Evolutionary conservation across 2,797 vertebrate species (phyloP), one percentile per base, ranked within the genome.

Genomic region (Rhadinocentrus ornatus): DNA sequence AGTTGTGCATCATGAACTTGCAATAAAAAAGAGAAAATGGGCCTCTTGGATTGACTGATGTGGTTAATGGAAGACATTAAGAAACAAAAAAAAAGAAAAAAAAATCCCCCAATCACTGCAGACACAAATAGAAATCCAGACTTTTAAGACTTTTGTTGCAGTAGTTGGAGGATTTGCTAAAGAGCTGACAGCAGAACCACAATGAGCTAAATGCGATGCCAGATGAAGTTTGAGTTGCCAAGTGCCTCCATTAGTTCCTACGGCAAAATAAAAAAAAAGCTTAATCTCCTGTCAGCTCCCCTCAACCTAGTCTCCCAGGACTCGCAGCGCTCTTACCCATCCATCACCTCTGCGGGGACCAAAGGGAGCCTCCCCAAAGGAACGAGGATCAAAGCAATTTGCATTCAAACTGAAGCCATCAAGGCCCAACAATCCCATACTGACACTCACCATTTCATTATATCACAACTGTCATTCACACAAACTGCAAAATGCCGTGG

Each of bases 321-420:
- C 85, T 81, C 66, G 15, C 62, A 77, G 80, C 54, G 69, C 76
- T 87, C 82, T 67, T 82, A 65, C 78, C 90, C 85, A 90, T 91
- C 90, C 88, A 89, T 91, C 92, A 92, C 80, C 89, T 88, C 87
- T 77, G 83, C 81, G 4, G 86, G 86, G 81, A 89, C 86, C 84
- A 78, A 86, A 80, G 69, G 75, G 72, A 85, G 79, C 69, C 82
- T 84, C 87, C 81, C 85, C 76, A 64, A 83, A 86, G 89, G 82
- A 86, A 72, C 20, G 69, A 62, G 80, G 90, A 92, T 93, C 90
- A 86, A 80, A 82, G 73, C 80, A 85, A 90, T 92, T 90, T 92
- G 89, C 86, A 90, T 93, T 91, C 80, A 80, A 84, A 74, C 82
- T 82, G 82, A 55, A 84, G 81, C 71, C 77, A 90, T 89, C 80